phyloP scores from a whole-genome alignment of 2,797 vertebrate genomes.

The Poliocrania exsul region DNA sequence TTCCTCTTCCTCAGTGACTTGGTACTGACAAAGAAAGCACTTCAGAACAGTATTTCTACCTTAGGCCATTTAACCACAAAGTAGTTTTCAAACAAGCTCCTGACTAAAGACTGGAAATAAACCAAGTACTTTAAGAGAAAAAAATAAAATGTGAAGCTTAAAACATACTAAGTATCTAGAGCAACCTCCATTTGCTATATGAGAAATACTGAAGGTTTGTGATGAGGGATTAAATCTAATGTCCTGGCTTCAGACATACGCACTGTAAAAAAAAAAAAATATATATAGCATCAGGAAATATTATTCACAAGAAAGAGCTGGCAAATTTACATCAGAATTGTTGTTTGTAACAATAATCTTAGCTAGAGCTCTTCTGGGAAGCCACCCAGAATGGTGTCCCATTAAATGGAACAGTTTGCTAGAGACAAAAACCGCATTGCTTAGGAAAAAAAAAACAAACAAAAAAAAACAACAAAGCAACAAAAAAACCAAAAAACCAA shows the following conservation, averaged over 20 bases:
- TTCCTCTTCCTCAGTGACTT: background rate
- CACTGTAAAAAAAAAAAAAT: background rate
- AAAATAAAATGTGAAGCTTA: background rate
- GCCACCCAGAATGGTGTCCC: background rate
- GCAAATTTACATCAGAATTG: background rate
- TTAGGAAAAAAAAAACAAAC: background rate
- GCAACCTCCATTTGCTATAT: background rate
- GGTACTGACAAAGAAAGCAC: background rate
- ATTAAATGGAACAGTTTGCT: background rate
- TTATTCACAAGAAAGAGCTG: background rate
- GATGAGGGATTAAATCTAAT: background rate
- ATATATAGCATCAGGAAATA: background rate
- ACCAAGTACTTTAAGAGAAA: background rate
- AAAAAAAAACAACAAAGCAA: no score
- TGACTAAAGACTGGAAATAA: background rate
- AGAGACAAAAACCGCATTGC: background rate
- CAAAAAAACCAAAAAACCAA: background rate
- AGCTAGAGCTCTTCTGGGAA: background rate
- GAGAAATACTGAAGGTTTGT: background rate
- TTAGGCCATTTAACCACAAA: background rate
- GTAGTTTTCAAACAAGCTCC: background rate
- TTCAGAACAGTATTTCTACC: background rate
- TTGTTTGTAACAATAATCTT: background rate
- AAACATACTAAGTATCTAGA: background rate
- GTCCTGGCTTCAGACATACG: background rate